phyloP scores from a whole-genome alignment of 2,888 invertebrate species.

The Crematogaster levior region DNA sequence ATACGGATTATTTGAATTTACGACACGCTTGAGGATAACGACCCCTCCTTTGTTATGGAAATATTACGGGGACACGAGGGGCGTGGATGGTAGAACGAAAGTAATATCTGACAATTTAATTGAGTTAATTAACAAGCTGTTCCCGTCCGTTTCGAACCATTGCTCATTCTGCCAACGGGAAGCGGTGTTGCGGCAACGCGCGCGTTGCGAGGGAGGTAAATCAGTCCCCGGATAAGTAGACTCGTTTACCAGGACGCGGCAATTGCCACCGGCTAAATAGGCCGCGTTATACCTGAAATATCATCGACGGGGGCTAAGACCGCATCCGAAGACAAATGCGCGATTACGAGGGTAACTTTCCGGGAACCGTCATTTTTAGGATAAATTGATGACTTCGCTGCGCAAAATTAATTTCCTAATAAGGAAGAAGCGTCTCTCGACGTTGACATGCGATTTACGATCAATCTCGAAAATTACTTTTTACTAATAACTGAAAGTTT shows the following conservation, averaged over 20 bases:
- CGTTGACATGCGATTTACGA: neutral
- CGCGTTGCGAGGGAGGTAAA: slow-evolving; percentile 35
- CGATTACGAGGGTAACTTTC: slow-evolving; percentile 21
- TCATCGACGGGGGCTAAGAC: neutral
- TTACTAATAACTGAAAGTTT: neutral
- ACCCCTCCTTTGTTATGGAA: slow-evolving; percentile 49
- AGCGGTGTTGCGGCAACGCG: slow-evolving; percentile 40
- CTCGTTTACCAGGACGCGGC: slow-evolving; percentile 41
- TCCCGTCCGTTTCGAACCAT: slow-evolving; percentile 42
- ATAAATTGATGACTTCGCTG: neutral
- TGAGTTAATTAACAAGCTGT: slow-evolving; percentile 61
- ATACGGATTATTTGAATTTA: slow-evolving; percentile 46
- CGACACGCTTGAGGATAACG: slow-evolving; percentile 39
- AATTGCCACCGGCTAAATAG: slow-evolving; percentile 47
- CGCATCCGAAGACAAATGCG: slow-evolving; percentile 47
- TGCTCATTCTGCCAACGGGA: slow-evolving; percentile 49
- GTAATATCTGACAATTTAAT: slow-evolving; percentile 59
- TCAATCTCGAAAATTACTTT: neutral
- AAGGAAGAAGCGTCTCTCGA: neutral
- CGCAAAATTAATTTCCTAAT: neutral
- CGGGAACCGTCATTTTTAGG: slow-evolving; percentile 10
- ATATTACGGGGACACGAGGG: slow-evolving; percentile 48
- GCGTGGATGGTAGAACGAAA: slow-evolving; percentile 49
- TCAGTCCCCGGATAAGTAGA: slow-evolving; percentile 51
- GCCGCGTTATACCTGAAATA: slow-evolving; percentile 43